These are phyloP conservation scores for Drosophila subsilvestris DNA, from an alignment of 2,888 invertebrate genomes.

Conservation along the genomic window DNA sequence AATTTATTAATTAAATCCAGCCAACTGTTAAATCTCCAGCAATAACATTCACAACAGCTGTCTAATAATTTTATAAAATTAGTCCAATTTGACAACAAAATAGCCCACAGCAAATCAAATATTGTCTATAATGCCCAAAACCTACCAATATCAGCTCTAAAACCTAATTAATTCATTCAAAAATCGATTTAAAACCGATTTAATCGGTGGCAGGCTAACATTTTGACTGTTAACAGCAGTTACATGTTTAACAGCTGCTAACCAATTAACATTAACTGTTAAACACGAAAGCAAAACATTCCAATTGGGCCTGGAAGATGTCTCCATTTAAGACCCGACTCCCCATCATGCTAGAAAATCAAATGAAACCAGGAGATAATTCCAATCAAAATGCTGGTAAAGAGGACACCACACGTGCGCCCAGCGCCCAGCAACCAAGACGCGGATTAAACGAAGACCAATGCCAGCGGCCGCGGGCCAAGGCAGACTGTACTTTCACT, in stretches of 20 bases:
- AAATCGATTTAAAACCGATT: constrained; percentile 17
- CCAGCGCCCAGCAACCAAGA: background rate
- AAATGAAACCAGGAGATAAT: background rate
- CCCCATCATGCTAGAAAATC: background rate
- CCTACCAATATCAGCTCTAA: background rate
- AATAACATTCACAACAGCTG: background rate
- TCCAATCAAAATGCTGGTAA: background rate
- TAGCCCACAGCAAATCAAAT: background rate
- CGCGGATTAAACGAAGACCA: constrained; percentile 1
- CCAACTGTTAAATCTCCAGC: background rate
- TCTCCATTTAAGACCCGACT: background rate
- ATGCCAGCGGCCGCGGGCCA: background rate
- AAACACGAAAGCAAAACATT: background rate
- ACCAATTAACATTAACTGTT: background rate
- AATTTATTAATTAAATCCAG: background rate
- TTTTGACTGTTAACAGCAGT: no score
- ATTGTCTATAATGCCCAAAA: background rate
- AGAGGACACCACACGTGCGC: background rate
- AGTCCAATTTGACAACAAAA: background rate
- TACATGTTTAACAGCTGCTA: constrained; percentile 24
- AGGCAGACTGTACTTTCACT: constrained; percentile 75
- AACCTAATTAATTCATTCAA: constrained; percentile 15
- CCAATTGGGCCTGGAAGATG: constrained; percentile 37
- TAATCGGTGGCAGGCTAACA: background rate
- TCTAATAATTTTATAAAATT: background rate